Evolutionary conservation across 2,797 vertebrate genomes (phyloP).

Genomic region (Thaleichthys pacificus): DNA sequence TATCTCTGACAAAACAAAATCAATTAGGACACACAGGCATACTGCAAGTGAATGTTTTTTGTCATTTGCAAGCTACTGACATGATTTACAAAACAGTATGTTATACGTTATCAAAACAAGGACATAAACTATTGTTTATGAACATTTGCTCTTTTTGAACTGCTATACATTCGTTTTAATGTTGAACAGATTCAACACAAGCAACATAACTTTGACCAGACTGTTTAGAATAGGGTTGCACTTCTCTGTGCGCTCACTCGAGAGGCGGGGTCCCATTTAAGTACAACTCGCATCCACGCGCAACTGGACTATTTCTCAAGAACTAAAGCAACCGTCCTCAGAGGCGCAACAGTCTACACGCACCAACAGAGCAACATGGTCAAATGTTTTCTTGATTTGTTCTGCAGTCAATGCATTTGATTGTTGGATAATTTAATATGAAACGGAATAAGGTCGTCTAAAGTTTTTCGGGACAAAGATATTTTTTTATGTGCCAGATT

Average conservation of each 20-base stretch:
- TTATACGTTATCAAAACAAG: neutral
- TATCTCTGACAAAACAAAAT: conserved; percentile 3
- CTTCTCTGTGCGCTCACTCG: neutral
- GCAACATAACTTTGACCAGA: neutral
- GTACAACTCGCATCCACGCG: neutral
- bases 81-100: neutral
- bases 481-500: neutral
- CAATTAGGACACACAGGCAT: neutral
- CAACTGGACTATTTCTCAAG: conserved; percentile 1
- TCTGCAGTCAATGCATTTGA: neutral
- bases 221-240: neutral
- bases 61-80: neutral
- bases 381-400: neutral
- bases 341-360: neutral
- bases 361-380: neutral
- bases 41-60: neutral
- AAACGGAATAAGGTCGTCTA: neutral
- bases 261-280: conserved; percentile 9
- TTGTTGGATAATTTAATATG: neutral
- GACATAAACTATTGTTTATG: neutral
- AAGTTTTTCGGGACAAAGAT: neutral
- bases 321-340: neutral
- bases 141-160: too few species aligned
- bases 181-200: too few species aligned
- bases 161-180: too few species aligned